Evolutionary conservation across 2,888 invertebrate species (phyloP), one percentile per base, ranked within the genome.

Genomic region (Brachylomia viminalis): DNA sequence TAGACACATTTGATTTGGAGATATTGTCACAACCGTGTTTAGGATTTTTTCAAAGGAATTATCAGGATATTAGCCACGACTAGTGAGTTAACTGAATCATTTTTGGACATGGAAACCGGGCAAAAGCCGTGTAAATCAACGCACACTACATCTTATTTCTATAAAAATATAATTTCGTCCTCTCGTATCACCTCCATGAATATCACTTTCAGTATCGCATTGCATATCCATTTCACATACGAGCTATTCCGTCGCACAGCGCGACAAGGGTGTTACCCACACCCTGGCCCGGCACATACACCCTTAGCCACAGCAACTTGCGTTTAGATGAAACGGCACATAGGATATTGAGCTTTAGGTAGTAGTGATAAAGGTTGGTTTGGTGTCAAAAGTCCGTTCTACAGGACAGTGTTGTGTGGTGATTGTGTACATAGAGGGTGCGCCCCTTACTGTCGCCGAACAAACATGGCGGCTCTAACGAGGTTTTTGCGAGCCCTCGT

Each of bases 391-490:
- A 49, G 56, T 76, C 49, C 77, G 64, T 74, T 52, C 33, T 69
- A 68, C 72, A 84, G 84, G 87, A 87, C 92, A 92, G 94, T 92
- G 91, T 91, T 92, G 79, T 85, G 82, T 82, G 82, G 85, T 79
- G 79, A 79, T 78, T 95, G 94, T 95, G 94, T 96, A 95, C 92
- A 96, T 95, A 95, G 95, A 95, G 95, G 95, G 95, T 94, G 95
- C 95, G 94, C 95, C 95, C 95, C 95, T 92, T 92, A 90, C 94
- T 95, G 96, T 95, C 95, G 93, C 94, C 92, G 94, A 94, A 94
- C 95, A 96, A 96, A 96, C 92, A 96, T 96, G 96, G 96, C 96
- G 93, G 93, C 93, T 91, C 93, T 95, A 95, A 96, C 95, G 94
- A 95, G 94, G 95, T 96, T 96, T 95, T 95, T 95, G 95, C 94